Percentiles rank a stretch among this genome's conserved stretches.
Conservation (phyloP, 2,888 invertebrate species). For the Hirtodrosophila trivittata region DNA sequence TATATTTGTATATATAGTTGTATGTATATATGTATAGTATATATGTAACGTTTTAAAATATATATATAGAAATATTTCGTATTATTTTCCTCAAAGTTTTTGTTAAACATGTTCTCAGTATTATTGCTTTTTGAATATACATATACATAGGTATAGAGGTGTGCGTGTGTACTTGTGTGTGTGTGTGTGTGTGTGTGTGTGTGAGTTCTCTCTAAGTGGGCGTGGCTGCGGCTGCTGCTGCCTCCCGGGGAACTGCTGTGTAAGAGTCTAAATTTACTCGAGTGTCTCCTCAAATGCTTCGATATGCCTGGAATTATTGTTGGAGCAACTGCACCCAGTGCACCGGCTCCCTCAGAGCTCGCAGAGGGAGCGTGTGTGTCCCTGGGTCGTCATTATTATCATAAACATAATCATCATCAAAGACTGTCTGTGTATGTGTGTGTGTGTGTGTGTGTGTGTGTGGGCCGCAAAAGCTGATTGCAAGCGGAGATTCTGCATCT, state of each 20-base stretch:
- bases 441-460: conserved; percentile 6
- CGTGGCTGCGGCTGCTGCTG: neutral
- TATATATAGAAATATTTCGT: conserved; percentile 56
- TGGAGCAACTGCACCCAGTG: conserved; percentile 65
- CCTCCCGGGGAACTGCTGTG: too few species aligned
- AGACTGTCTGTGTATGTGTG: conserved; percentile 4
- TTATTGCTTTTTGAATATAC: conserved; percentile 82
- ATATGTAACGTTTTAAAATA: conserved; percentile 71
- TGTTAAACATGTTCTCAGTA: conserved; percentile 62
- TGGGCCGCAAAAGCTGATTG: conserved; percentile 35
- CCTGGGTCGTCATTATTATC: conserved; percentile 12
- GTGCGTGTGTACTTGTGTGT: neutral
- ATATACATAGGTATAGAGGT: conserved; percentile 50
- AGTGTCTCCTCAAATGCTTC: conserved; percentile 63
- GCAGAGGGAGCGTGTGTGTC: too few species aligned
- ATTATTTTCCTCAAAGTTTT: conserved; percentile 45
- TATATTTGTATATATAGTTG: conserved; percentile 45
- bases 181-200: conserved; percentile 9
- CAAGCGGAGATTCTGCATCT: conserved; percentile 29
- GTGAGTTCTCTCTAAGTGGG: neutral
- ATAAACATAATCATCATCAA: conserved; percentile 15
- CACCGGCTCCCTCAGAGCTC: conserved; percentile 19
- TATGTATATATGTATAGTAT: conserved; percentile 52
- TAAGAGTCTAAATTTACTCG: conserved; percentile 8
- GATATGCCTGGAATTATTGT: conserved; percentile 78